Evolutionary conservation across 2,113 vertebrate genomes (phyloP).

Genomic region (Camelus bactrianus): DNA sequence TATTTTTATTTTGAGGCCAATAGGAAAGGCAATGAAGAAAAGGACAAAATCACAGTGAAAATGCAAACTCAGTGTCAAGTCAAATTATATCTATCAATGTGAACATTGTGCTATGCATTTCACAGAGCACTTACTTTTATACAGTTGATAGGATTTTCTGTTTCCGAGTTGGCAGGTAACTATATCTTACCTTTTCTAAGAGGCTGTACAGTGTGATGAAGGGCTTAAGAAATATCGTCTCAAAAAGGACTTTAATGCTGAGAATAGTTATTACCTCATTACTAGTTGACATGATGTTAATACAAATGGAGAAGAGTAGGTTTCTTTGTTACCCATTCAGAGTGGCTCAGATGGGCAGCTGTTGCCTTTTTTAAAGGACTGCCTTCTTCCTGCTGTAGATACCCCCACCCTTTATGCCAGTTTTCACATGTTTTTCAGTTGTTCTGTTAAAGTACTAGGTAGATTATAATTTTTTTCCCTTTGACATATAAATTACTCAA

Average conservation of each 20-base stretch:
- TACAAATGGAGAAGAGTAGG: neutral
- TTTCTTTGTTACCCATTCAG: constrained; percentile 10
- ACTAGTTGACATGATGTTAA: constrained; percentile 37
- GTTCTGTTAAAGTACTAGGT: neutral
- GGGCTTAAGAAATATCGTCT: constrained; percentile 32
- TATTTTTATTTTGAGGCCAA: constrained; percentile 30
- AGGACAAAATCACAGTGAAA: constrained; percentile 23
- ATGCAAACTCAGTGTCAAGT: neutral
- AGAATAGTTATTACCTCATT: constrained; percentile 39
- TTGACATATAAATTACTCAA: neutral
- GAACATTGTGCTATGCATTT: neutral
- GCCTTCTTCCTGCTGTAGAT: constrained; percentile 27
- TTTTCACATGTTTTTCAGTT: constrained; percentile 16
- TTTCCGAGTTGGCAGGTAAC: constrained; percentile 28
- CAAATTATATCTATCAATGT: neutral
- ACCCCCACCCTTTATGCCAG: neutral
- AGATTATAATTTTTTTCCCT: neutral
- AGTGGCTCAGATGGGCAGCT: constrained; percentile 9
- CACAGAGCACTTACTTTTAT: neutral
- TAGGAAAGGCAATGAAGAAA: neutral
- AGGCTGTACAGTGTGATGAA: neutral
- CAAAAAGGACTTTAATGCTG: constrained; percentile 11
- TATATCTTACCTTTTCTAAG: constrained; percentile 52
- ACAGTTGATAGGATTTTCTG: neutral
- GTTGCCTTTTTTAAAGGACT: neutral